phyloP scores from a whole-genome alignment of 2,113 vertebrate species.

The Oryzias woworae region DNA sequence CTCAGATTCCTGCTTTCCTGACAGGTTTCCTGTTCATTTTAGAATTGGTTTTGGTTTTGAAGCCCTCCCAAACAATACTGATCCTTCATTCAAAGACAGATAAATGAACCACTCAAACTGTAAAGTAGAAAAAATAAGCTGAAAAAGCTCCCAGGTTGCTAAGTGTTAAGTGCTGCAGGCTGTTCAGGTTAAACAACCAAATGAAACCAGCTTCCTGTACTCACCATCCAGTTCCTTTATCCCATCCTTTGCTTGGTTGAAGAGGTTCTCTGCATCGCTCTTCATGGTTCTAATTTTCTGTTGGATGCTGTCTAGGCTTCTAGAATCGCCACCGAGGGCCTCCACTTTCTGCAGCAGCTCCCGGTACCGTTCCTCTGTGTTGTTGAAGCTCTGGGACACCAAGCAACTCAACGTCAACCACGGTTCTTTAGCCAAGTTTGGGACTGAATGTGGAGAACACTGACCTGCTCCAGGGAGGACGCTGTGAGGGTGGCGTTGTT shows the following conservation, averaged over 20 bases:
- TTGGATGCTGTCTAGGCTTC: conserved; percentile 47
- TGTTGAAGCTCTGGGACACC: conserved; percentile 71
- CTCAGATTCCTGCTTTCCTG: no score
- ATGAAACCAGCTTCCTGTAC: conserved; percentile 15
- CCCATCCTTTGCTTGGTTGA: conserved; percentile 75
- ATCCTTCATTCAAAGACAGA: no score
- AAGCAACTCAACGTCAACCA: not conserved
- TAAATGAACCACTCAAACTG: no score
- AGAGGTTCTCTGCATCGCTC: conserved; percentile 77
- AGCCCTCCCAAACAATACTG: no score
- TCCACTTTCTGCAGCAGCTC: conserved; percentile 73
- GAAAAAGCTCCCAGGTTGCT: no score
- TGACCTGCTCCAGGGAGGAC: conserved; percentile 61
- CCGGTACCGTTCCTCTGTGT: conserved; percentile 68
- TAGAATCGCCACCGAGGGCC: conserved; percentile 49
- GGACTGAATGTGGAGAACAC: not conserved
- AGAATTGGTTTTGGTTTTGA: no score
- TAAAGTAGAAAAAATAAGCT: no score
- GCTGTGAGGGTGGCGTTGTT: conserved; percentile 65
- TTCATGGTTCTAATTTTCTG: conserved; percentile 67
- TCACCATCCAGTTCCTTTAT: conserved; percentile 79
- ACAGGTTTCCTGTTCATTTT: no score
- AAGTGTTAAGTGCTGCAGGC: no score
- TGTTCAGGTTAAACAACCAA: no score
- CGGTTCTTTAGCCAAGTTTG: not conserved